phyloP scores from a whole-genome alignment of 1,140 invertebrate genomes.

The Physella acuta region DNA sequence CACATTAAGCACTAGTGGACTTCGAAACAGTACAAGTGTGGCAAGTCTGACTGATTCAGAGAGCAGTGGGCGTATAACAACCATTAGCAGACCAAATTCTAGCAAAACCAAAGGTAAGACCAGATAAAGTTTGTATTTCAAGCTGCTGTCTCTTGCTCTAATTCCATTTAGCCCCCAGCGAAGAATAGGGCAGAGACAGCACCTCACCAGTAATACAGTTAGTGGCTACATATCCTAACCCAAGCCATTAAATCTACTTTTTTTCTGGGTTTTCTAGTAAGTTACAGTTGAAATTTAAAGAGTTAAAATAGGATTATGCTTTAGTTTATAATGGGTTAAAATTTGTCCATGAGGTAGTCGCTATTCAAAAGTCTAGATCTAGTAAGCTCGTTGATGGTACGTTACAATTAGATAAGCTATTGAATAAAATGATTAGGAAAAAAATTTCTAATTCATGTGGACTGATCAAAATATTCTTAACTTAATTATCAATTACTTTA shows the following conservation, averaged over 20 bases:
- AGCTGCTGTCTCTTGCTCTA: no score
- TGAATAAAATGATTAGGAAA: background rate
- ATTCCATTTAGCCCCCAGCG: no score
- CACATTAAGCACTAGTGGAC: constrained; percentile 25
- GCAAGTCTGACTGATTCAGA: background rate
- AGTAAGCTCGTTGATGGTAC: background rate
- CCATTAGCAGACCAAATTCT: constrained; percentile 7
- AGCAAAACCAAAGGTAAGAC: constrained; percentile 25
- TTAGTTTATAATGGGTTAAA: no score
- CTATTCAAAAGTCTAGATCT: background rate
- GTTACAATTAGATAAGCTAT: background rate
- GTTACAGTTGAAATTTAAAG: no score
- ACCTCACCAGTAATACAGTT: no score
- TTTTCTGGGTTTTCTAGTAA: no score
- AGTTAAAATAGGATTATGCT: no score
- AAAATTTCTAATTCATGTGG: background rate
- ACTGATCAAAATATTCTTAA: background rate
- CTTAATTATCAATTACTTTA: no score
- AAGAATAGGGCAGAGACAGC: no score
- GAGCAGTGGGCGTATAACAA: background rate
- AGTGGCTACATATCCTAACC: no score
- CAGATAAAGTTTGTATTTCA: background rate
- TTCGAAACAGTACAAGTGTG: constrained; percentile 32
- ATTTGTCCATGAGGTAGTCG: no score
- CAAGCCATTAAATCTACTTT: no score